Base-by-base conservation (phyloP, 2,797 vertebrate species). In the Hemibagrus guttatus region DNA sequence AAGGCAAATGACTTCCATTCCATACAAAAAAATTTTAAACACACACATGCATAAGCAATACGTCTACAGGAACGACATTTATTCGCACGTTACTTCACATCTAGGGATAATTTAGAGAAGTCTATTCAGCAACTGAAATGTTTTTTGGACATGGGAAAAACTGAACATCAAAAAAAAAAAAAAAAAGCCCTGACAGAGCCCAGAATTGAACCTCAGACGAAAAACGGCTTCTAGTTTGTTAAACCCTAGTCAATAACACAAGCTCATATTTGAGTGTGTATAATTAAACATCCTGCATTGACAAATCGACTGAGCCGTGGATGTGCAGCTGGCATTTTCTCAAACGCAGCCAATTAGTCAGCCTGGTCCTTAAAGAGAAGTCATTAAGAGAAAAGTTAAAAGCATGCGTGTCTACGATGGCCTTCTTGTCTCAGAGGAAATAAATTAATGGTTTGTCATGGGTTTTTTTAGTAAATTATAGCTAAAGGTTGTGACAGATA, bases 281-380 rank as follows among this genome's bases (percentile, higher is more conserved):
- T 92, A 91, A 91, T 89, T 88, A 88, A 92, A 91, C 78, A 92
- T 87, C 85, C 89, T 90, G 88, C 92, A 93, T 90, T 83, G 80
- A 81, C 89, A 91, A 92, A 94, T 81, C 89, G 79, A 81, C 79
- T 81, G 90, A 93, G 92, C 92, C 91, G 92, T 92, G 92, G 93
- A 94, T 93, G 93, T 93, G 92, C 94, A 93, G 92, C 92, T 93
- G 94, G 93, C 91, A 93, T 95, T 92, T 92, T 90, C 91, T 92
- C 92, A 92, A 92, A 90, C 89, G 89, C 89, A 92, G 92, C 93
- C 93, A 93, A 92, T 94, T 93, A 94, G 89, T 90, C 89, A 91
- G 91, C 83, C 92, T 87, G 92, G 61, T 89, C 86, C 71, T 87
- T 87, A 87, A 84, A 84, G 83, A 87, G 54, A 21, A 85, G 66